Conservation (phyloP, 2,113 vertebrate genomes). For the Phodopus roborovskii region DNA sequence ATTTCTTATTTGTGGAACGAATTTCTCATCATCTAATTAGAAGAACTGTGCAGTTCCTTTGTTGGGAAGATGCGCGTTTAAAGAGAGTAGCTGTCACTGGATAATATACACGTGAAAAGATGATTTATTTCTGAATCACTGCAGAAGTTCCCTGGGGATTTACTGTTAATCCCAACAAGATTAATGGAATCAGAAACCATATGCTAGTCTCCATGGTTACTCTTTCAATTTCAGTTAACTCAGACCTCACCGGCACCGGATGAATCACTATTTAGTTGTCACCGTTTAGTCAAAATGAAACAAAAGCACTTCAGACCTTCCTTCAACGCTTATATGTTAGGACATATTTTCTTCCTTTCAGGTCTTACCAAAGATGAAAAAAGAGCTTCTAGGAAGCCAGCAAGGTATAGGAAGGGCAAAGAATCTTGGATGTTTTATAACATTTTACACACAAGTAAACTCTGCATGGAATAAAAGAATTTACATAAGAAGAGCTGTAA, state of each 20-base stretch:
- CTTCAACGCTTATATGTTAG: neutral
- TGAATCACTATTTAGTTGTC: slow-evolving; percentile 30
- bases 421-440: neutral
- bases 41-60: neutral
- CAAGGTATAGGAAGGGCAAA: neutral
- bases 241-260: slow-evolving; percentile 52
- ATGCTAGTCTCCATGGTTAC: slow-evolving; percentile 80
- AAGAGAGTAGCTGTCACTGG: slow-evolving; percentile 46
- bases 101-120: slow-evolving; percentile 61
- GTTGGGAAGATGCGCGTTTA: slow-evolving; percentile 51
- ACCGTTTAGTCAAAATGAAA: slow-evolving; percentile 46
- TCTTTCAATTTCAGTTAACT: slow-evolving; percentile 59
- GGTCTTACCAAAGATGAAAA: slow-evolving; percentile 24
- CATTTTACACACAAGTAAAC: neutral
- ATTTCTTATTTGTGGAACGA: neutral
- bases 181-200: slow-evolving; percentile 65
- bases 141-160: slow-evolving; percentile 72
- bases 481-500: neutral
- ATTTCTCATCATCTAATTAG: neutral
- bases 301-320: neutral
- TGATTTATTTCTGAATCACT: slow-evolving; percentile 72
- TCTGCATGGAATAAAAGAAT: neutral
- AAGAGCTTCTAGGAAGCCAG: neutral
- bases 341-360: neutral
- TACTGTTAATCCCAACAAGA: slow-evolving; percentile 77